Conservation (phyloP, 2,888 invertebrate species). For the Dichetophora obliterata region DNA sequence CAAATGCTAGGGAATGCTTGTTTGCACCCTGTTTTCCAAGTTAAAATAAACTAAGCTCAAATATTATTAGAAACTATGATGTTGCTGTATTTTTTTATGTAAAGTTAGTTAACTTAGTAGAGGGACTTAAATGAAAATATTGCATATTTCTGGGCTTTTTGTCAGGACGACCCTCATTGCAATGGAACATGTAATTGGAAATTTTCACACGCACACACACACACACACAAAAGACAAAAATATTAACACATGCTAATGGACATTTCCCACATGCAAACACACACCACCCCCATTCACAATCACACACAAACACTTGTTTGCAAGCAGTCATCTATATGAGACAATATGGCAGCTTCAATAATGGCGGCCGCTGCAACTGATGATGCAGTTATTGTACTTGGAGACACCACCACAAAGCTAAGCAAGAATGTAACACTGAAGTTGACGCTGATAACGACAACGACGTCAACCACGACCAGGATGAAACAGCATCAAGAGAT, state of each 20-base stretch:
- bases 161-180: conserved; percentile 36
- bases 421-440: not conserved
- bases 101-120: conserved; percentile 40
- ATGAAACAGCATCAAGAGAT: not conserved
- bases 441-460: not conserved
- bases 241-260: not conserved
- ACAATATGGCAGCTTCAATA: conserved; percentile 62
- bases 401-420: not conserved
- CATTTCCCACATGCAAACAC: conserved; percentile 5
- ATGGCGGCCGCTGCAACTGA: conserved; percentile 18
- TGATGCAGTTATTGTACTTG: not conserved
- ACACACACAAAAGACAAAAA: conserved; percentile 48
- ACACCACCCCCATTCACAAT: conserved; percentile 49
- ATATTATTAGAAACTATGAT: too few species aligned
- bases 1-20: too few species aligned
- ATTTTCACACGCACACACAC: conserved; percentile 50
- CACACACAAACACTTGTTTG: conserved; percentile 50
- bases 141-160: conserved; percentile 15
- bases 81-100: too few species aligned
- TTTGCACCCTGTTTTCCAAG: too few species aligned
- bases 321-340: conserved; percentile 60
- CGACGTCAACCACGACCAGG: not conserved
- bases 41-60: not conserved
- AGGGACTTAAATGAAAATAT: conserved; percentile 25
- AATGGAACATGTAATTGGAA: conserved; percentile 58